phyloP scores from a whole-genome alignment of 1,140 invertebrate species.

The Ericerus pela region DNA sequence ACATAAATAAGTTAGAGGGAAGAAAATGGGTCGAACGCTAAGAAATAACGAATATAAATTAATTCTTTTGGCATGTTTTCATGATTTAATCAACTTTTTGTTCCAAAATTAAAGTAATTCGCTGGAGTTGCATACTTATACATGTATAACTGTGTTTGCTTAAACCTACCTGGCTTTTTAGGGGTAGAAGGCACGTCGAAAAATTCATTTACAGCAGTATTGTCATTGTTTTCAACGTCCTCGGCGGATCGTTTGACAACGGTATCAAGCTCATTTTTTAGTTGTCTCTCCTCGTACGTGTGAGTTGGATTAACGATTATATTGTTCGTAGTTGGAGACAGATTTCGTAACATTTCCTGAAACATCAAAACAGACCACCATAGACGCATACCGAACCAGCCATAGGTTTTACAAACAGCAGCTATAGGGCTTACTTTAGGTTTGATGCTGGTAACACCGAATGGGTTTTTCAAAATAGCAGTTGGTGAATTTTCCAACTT shows the following conservation, averaged over 20 bases:
- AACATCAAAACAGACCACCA: constrained; percentile 17
- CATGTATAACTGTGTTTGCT: too few species aligned
- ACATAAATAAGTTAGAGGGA: too few species aligned
- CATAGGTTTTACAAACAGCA: background rate
- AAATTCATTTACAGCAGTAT: background rate
- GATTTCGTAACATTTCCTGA: constrained; percentile 43
- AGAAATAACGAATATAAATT: too few species aligned
- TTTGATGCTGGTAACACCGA: constrained; percentile 49
- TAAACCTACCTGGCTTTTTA: background rate
- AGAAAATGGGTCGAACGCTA: too few species aligned
- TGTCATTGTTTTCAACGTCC: background rate
- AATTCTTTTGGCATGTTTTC: too few species aligned
- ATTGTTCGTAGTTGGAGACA: constrained; percentile 35
- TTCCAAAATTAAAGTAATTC: too few species aligned
- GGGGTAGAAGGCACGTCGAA: background rate
- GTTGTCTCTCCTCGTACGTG: constrained; percentile 16
- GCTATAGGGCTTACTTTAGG: constrained; percentile 34
- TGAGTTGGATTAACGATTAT: constrained; percentile 22
- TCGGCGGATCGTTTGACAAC: background rate
- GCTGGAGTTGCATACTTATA: too few species aligned
- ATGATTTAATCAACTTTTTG: too few species aligned
- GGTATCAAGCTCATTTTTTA: background rate
- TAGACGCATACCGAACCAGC: background rate
- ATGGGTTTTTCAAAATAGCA: constrained; percentile 45
- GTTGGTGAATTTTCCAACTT: constrained; percentile 46